Percentiles rank a stretch among this genome's conserved stretches.
Conservation (phyloP, 2,113 vertebrate genomes). For the Peromyscus maniculatus region DNA sequence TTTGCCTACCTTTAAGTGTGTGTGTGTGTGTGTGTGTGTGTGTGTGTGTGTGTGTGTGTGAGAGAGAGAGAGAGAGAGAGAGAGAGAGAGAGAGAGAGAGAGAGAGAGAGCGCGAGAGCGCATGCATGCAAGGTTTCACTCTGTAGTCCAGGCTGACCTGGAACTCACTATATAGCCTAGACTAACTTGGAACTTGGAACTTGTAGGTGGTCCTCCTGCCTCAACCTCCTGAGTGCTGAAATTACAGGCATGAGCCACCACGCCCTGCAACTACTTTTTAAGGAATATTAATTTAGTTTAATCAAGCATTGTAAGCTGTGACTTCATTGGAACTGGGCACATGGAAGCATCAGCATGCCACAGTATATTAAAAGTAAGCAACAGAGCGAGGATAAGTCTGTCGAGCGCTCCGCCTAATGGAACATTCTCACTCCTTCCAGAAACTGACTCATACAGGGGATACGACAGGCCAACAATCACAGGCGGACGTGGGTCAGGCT, state of each 20-base stretch:
- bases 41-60: neutral
- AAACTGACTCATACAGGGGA: neutral
- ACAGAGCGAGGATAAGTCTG: rapidly evolving
- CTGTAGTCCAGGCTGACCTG: neutral
- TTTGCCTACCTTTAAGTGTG: neutral
- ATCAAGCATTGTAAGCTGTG: neutral
- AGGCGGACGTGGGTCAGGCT: neutral
- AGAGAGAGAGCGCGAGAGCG: no score
- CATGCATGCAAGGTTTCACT: neutral
- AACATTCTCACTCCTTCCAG: neutral
- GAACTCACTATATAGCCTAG: neutral
- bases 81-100: no score
- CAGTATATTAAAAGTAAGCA: neutral
- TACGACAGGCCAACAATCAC: neutral
- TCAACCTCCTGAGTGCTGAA: neutral
- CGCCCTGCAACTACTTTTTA: neutral
- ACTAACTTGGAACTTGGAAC: neutral
- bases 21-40: neutral
- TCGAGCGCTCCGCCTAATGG: neutral
- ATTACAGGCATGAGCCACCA: neutral
- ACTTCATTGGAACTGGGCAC: neutral
- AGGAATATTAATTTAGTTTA: neutral
- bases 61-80: no score
- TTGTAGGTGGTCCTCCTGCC: neutral
- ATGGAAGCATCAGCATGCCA: neutral